Evolutionary conservation across 2,797 vertebrate species (phyloP), one percentile per base, ranked within the genome.

Genomic region (Periophthalmus magnuspinnatus): DNA sequence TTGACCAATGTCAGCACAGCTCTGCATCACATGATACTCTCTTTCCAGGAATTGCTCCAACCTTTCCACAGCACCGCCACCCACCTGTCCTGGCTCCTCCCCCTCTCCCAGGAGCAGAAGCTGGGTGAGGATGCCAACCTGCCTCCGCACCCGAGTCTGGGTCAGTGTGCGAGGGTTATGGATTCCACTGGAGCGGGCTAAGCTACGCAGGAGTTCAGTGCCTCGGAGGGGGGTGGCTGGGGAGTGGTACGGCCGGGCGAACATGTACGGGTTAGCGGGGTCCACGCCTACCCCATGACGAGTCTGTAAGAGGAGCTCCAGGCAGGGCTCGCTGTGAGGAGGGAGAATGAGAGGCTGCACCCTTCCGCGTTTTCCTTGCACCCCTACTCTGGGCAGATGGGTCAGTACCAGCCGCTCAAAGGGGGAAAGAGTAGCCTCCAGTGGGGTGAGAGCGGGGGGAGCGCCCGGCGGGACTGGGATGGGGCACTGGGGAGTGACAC

Each of bases 101-200:
- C 92, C 93, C 73, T 94, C 94, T 17, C 92, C 91, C 2, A 95
- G 87, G n/a, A 94, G 86, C 78, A 95, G 84, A 63, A 94, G 90
- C 81, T 95, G 94, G 2, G 94, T 94, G 9, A 95, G 81, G 48
- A 94, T 94, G 2, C 93, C 94, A n/a, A 95, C 93, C 80, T 95
- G 93, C 1, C 93, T 89, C 1, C 94, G 91, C 0, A 94, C 92
- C 22, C 92, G 88, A 0, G 93, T 92, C 81, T 94, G 93, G 2
- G 94, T 95, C 22, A 95, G 89, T 6, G 92, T 91, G 5, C 91
- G 90, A 3, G 94, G 93, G 61, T 94, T 93, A 38, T 90, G 93
- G 0, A 93, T 93, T 0, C 93, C 93, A 0, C 94, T 93, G 11
- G 93, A 92, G 41, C 93, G 92, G 4, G 94, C 93, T 73, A 94